Conservation (phyloP, 2,797 vertebrate genomes). For the Siniperca obscura region DNA sequence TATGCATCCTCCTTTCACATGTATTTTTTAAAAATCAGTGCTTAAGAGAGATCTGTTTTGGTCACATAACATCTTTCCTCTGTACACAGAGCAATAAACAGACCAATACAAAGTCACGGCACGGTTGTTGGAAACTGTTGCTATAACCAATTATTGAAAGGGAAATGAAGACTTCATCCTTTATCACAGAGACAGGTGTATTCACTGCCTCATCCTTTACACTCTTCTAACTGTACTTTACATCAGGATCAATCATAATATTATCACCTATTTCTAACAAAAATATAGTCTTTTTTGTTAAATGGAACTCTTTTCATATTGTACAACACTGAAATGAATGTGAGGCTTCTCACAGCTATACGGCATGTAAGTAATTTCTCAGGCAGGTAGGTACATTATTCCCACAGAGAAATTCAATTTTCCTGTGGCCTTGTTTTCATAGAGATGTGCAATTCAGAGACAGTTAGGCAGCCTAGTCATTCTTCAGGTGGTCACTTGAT, state of each 20-base stretch:
- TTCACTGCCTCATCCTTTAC: neutral
- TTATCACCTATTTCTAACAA: neutral
- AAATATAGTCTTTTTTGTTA: neutral
- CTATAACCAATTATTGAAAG: slow-evolving; percentile 15
- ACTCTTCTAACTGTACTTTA: neutral
- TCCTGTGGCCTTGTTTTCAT: slow-evolving; percentile 15
- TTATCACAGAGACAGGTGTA: neutral
- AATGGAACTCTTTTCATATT: neutral
- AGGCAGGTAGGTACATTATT: slow-evolving; percentile 1
- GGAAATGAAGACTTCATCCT: slow-evolving; percentile 15
- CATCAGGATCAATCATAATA: neutral
- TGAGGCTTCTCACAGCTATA: neutral
- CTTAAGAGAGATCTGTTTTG: slow-evolving; percentile 8
- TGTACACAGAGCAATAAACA: neutral
- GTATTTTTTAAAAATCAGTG: slow-evolving; percentile 1
- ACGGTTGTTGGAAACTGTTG: neutral
- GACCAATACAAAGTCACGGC: neutral
- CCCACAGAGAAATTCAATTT: slow-evolving; percentile 1
- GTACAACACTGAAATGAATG: neutral
- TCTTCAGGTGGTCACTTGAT: slow-evolving; percentile 10
- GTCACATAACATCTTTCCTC: neutral
- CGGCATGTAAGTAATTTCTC: slow-evolving; percentile 1
- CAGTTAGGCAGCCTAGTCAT: neutral
- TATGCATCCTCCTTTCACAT: neutral
- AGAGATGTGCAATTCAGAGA: neutral